A percentile compares a stretch with the other conserved stretches of the same genome.
phyloP scores from a whole-genome alignment of 2,113 vertebrate species.

The Gulo gulo region DNA sequence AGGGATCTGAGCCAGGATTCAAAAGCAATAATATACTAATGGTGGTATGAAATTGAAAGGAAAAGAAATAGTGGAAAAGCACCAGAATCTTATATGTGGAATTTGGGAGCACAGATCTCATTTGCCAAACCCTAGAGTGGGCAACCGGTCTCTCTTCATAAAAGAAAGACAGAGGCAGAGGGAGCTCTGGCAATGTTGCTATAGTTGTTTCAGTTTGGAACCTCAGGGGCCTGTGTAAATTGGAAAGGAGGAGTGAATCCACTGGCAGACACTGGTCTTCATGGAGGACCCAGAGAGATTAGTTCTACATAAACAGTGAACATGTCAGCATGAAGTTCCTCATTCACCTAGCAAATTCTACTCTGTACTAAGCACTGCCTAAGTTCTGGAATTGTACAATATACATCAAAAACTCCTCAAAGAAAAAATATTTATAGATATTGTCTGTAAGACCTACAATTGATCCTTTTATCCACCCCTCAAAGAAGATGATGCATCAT shows the following conservation, averaged over 20 bases:
- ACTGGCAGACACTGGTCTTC: neutral
- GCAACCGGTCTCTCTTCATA: neutral
- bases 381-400: neutral
- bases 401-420: neutral
- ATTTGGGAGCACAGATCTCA: neutral
- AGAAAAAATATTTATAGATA: neutral
- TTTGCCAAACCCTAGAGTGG: neutral
- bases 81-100: neutral
- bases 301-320: neutral
- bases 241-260: neutral
- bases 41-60: neutral
- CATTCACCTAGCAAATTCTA: neutral
- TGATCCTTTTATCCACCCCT: neutral
- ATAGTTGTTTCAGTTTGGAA: neutral
- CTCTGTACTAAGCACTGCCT: neutral
- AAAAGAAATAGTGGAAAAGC: neutral
- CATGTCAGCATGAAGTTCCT: neutral
- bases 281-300: neutral
- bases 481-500: neutral
- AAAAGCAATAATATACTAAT: neutral
- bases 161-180: neutral
- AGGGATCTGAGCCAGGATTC: neutral
- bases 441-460: neutral
- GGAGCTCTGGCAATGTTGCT: neutral
- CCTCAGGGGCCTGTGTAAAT: neutral